Percentiles rank a stretch among this genome's conserved stretches.
Conservation (phyloP, 2,888 invertebrate species). For the Seira musarum region DNA sequence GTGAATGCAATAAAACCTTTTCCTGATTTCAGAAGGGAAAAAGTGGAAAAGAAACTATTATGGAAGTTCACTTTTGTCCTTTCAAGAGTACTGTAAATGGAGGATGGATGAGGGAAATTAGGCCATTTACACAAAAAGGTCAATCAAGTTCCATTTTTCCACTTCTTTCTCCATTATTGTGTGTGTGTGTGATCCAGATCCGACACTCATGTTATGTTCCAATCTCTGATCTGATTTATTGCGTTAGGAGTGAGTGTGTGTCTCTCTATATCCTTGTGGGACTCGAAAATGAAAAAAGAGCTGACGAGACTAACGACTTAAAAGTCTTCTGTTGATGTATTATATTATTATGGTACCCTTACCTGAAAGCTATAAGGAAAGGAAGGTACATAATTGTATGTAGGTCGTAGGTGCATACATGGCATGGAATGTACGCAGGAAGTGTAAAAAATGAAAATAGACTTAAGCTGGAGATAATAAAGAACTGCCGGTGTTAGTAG, state of each 20-base stretch:
- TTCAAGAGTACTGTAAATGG: no score
- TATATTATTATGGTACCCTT: neutral
- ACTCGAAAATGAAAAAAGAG: neutral
- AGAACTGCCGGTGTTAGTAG: neutral
- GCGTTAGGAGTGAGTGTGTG: conserved; percentile 10
- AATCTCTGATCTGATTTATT: conserved; percentile 13
- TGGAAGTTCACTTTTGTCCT: no score
- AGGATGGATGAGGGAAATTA: conserved; percentile 45
- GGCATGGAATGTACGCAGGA: neutral
- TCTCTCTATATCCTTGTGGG: neutral
- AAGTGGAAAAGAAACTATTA: no score
- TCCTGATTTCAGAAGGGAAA: neutral
- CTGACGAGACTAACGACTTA: neutral
- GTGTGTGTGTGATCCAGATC: no score
- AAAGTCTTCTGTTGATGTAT: conserved; percentile 1
- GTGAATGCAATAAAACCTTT: neutral
- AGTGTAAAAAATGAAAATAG: neutral
- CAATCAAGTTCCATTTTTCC: conserved; percentile 50
- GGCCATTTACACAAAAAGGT: conserved; percentile 56
- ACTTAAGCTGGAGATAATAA: neutral
- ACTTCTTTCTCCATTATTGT: neutral
- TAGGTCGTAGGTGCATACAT: neutral
- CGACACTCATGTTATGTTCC: no score
- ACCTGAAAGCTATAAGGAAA: conserved; percentile 1
- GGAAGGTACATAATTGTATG: no score